Evolutionary conservation across 2,888 invertebrate species (phyloP), one percentile per base, ranked within the genome.

Genomic region (Hirtodrosophila confusa): DNA sequence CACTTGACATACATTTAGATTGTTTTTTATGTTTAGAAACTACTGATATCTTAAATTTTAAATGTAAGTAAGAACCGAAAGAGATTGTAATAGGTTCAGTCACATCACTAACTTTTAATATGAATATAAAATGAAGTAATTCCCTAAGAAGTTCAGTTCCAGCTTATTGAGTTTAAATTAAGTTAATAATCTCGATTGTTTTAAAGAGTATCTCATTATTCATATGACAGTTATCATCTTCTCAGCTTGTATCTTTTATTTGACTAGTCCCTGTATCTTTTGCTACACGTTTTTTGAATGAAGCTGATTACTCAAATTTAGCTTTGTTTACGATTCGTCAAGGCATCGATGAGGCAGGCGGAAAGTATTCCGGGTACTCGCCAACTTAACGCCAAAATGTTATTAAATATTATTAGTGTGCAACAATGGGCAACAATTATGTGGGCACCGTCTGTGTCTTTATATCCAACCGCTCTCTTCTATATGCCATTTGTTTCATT

Each of bases 261-360:
- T 67, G 57, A 73, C 69, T 65, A 78, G 69, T 62, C 66, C 51
- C 64, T 39, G 64, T 67, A 66, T 69, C 63, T 80, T 77, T 73
- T 48, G 72, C 69, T 66, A 62, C 83, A 82, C 83, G 79, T 78
- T 78, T 80, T 66, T 62, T 82, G 82, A 82, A 82, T 82, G 79
- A 76, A 82, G 82, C 82, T 82, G 82, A 85, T 82, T 82, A 82
- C 82, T 85, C 85, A 82, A 82, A 82, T 78, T 82, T 80, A 69
- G 82, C 68, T 78, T 82, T 82, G 85, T 85, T 70, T 85, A 68
- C 74, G 74, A 82, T 82, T 82, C 80, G 80, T 84, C 80, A 84
- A 71, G 80, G 85, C 70, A 74, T 78, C 69, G 76, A 73, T 75
- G 85, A 76, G 76, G 45, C 66, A 12, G 23, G 9, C 24, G 37